Evolutionary conservation across 2,888 invertebrate genomes (phyloP), one percentile per base, ranked within the genome.

Genomic region (Drosophila ustulata): DNA sequence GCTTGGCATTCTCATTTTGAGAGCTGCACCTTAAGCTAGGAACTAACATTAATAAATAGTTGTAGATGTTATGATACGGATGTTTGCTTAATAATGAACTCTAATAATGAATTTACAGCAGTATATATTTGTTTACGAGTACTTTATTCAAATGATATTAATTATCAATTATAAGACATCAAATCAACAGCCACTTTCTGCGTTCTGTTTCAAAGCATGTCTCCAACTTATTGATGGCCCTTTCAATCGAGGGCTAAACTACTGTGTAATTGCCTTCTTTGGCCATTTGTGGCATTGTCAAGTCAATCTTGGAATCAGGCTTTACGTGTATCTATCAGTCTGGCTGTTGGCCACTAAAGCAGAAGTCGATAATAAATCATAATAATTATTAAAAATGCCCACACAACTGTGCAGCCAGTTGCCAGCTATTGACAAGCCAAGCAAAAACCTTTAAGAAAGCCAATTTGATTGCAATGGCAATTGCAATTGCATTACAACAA

Each of bases 311-410:
- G 25, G 37, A 37, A 26, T 46, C 47, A 47, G 13, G 9, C 55
- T 34, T 58, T 37, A 47, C 13, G 25, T 57, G 47, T 26, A 47
- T 32, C 26, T 26, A 28, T 23, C 26, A 11, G 41, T 47, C 34
- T 49, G 18, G 26, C 51, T 1, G 18, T 47, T 56, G 43, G 26
- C 8, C 11, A 7, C 39, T 28, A 41, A 71, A 55, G 49, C 63
- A 71, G 64, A 45, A 53, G 63, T 75, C 57, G 50, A 72, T 63
- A 53, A 80, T 80, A 80, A 82, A 82, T 82, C 81, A 73, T 66
- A 66, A 77, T 72, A 66, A 66, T 77, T 71, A 75, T 68, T 71
- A 49, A 41, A 52, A 69, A 69, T 62, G 58, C 73, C 69, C 69
- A 78, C 76, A 73, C 64, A 2, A 50, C n/a, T n/a, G 37, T 37